These are phyloP conservation scores for Metopia argyrocephala DNA, from an alignment of 2,888 invertebrate species.

Conservation along the genomic window DNA sequence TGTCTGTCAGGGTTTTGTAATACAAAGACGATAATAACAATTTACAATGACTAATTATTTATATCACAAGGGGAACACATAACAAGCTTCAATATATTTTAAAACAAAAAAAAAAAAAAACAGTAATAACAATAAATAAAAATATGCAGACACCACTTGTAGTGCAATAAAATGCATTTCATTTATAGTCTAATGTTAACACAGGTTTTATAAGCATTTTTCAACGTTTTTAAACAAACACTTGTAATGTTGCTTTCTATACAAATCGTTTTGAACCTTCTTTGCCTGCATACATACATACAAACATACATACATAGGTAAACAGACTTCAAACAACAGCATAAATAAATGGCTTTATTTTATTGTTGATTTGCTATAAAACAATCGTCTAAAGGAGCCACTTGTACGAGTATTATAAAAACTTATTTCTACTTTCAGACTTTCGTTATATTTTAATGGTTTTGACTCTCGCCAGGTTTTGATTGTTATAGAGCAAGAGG, in stretches of 20 bases:
- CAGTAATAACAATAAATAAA: background rate
- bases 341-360: background rate
- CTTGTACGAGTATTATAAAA: slow-evolving; percentile 25
- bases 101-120: too few relatives aligned
- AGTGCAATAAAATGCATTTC: slow-evolving; percentile 37
- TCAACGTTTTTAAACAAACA: slow-evolving; percentile 15
- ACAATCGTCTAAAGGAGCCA: slow-evolving; percentile 32
- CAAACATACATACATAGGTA: background rate
- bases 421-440: background rate
- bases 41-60: slow-evolving; percentile 39
- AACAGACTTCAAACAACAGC: background rate
- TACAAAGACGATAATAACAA: background rate
- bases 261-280: slow-evolving; percentile 16
- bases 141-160: slow-evolving; percentile 33
- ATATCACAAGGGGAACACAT: too few relatives aligned
- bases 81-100: too few relatives aligned
- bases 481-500: background rate
- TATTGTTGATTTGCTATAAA: slow-evolving; percentile 35
- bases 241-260: background rate
- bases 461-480: slow-evolving; percentile 11
- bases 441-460: background rate
- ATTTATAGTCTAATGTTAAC: slow-evolving; percentile 24
- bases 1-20: background rate
- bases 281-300: too few relatives aligned
- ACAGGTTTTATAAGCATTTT: slow-evolving; percentile 4